These are phyloP conservation scores for Chloroclysta siterata DNA, from an alignment of 2,888 invertebrate species.

Conservation along the genomic window DNA sequence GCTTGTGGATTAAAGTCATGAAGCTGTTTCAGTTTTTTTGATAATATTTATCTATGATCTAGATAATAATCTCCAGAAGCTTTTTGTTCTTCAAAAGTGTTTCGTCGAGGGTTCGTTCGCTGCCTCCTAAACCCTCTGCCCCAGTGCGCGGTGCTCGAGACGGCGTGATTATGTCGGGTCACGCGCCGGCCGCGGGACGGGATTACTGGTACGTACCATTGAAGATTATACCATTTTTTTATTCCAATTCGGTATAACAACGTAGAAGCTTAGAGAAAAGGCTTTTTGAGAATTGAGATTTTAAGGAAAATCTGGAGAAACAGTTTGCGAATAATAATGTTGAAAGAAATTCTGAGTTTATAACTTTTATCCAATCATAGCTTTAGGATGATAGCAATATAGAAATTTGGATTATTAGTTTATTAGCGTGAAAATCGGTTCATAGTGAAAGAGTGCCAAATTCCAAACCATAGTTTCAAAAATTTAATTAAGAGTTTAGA, in stretches of 20 bases:
- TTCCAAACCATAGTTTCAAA: too few relatives aligned
- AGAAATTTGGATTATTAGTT: too few relatives aligned
- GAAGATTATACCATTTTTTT: constrained; percentile 37
- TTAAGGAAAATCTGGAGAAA: constrained; percentile 3
- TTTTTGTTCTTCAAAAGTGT: too few relatives aligned
- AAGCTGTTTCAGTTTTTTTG: too few relatives aligned
- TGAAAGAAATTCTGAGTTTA: not conserved
- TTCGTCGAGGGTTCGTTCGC: constrained; percentile 14
- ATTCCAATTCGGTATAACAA: constrained; percentile 29
- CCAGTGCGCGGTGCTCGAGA: constrained; percentile 44
- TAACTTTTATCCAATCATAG: not conserved
- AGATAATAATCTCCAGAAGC: too few relatives aligned
- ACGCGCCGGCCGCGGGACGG: constrained; percentile 54
- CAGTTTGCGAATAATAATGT: constrained; percentile 1
- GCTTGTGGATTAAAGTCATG: too few relatives aligned
- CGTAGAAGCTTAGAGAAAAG: constrained; percentile 14
- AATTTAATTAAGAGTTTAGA: too few relatives aligned
- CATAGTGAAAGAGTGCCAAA: too few relatives aligned
- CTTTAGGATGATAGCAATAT: too few relatives aligned
- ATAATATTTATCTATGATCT: too few relatives aligned
- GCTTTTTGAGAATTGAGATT: not conserved
- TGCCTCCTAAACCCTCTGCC: constrained; percentile 28
- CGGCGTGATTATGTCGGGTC: constrained; percentile 67
- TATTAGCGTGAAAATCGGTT: too few relatives aligned
- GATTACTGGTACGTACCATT: constrained; percentile 39